A percentile compares a stretch with the other conserved stretches of the same genome.
These are phyloP conservation scores for Lucinisca nassula DNA, from an alignment of 2,888 invertebrate species.

Conservation along the genomic window DNA sequence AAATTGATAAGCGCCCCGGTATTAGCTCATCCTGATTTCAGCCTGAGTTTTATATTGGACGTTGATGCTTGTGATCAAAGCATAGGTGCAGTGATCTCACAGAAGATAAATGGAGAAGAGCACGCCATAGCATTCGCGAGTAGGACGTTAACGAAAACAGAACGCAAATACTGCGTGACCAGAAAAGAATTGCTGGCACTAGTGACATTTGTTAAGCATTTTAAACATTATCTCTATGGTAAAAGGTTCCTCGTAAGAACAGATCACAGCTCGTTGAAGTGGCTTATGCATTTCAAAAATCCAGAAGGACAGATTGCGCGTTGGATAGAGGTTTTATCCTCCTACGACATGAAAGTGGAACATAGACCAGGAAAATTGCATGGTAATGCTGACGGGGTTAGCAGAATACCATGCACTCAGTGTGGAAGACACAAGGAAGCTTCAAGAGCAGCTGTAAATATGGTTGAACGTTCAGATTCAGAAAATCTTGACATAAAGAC, in stretches of 20 bases:
- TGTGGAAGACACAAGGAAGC: too few relatives aligned
- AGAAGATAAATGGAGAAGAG: conserved; percentile 16
- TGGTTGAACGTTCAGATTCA: too few relatives aligned
- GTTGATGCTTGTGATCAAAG: conserved; percentile 48
- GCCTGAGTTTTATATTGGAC: conserved; percentile 6
- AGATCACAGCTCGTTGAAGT: background rate
- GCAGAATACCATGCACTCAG: too few relatives aligned
- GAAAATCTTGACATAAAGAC: too few relatives aligned
- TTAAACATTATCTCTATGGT: conserved; percentile 63
- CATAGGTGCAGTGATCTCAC: conserved; percentile 38
- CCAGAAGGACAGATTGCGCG: conserved; percentile 4
- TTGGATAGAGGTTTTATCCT: background rate
- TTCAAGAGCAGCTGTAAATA: too few relatives aligned
- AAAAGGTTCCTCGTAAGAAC: background rate
- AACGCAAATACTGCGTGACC: background rate
- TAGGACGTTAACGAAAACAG: conserved; percentile 15
- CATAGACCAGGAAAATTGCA: conserved; percentile 38
- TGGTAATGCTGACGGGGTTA: conserved; percentile 39
- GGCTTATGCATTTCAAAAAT: background rate
- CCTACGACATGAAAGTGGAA: background rate
- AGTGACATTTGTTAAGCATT: background rate
- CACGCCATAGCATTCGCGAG: conserved; percentile 40
- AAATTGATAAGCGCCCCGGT: too few relatives aligned
- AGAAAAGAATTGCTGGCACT: background rate
- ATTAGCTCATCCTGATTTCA: too few relatives aligned